Percentiles rank a stretch among this genome's conserved stretches.
phyloP scores from a whole-genome alignment of 2,113 vertebrate species.

The Macaca mulatta region DNA sequence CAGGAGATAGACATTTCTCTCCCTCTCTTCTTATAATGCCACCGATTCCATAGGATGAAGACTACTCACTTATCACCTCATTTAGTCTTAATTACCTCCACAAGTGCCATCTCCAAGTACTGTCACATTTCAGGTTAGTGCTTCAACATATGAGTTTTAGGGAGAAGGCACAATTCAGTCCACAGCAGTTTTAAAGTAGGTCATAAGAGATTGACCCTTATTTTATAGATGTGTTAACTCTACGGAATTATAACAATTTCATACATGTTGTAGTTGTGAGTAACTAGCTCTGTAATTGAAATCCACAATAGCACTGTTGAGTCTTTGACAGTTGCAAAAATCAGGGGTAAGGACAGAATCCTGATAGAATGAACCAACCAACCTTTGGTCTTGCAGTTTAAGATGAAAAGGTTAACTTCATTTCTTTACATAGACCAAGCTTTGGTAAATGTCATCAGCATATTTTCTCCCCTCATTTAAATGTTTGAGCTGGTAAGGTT shows the following conservation, averaged over 20 bases:
- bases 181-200: background rate
- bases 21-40: background rate
- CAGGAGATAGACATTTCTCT: background rate
- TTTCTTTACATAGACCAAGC: background rate
- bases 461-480: background rate
- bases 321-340: background rate
- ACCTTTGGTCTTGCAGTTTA: background rate
- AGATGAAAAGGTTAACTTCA: fast-evolving
- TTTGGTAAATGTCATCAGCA: background rate
- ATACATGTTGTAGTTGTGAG: background rate
- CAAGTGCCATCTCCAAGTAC: background rate
- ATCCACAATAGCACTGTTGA: fast-evolving
- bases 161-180: background rate
- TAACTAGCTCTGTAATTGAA: background rate
- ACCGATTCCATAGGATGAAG: background rate
- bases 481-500: background rate
- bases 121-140: background rate
- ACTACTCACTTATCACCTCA: background rate
- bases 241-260: background rate
- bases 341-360: background rate
- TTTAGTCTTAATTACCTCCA: background rate
- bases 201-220: background rate
- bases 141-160: background rate
- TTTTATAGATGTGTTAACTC: background rate
- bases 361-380: background rate